A percentile compares a stretch with the other conserved stretches of the same genome.
Conservation (phyloP, 1,140 invertebrate genomes). For the Magallana gigas region DNA sequence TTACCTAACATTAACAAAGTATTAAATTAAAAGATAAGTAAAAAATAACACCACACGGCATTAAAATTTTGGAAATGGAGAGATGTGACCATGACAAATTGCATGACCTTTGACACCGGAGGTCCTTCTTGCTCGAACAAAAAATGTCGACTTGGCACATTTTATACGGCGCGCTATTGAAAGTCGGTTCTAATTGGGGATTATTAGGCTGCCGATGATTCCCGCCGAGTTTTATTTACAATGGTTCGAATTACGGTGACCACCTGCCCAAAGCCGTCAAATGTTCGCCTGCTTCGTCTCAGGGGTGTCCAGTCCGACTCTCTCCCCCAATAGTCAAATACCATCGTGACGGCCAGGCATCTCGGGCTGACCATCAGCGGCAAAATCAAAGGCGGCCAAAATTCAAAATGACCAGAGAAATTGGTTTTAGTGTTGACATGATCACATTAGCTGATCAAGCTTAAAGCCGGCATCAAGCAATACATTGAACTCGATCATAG, state of each 20-base stretch:
- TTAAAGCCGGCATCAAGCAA: conserved; percentile 23
- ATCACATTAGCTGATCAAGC: conserved; percentile 21
- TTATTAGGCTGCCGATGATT: not conserved
- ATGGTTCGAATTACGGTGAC: conserved; percentile 21
- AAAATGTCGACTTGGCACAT: not conserved
- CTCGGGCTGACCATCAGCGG: not conserved
- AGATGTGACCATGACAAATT: not conserved
- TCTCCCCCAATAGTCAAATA: not conserved
- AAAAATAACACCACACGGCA: not conserved
- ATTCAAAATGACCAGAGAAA: conserved; percentile 20
- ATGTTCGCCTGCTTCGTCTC: conserved; percentile 12
- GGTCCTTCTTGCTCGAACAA: not conserved
- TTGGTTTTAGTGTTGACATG: conserved; percentile 23
- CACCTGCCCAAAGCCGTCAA: conserved; percentile 26
- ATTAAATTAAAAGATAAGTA: not conserved
- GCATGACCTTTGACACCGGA: not conserved
- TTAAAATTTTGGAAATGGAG: not conserved
- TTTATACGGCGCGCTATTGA: not conserved
- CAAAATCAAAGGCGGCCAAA: conserved; percentile 21
- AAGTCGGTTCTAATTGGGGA: conserved; percentile 9
- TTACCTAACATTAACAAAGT: not conserved
- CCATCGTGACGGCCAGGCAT: not conserved
- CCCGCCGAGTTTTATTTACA: conserved; percentile 23
- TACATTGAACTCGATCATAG: not conserved
- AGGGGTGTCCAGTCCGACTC: not conserved